Percentiles rank a stretch among this genome's conserved stretches.
Conservation (phyloP, 2,888 invertebrate species). For the Subacronicta megacephala region DNA sequence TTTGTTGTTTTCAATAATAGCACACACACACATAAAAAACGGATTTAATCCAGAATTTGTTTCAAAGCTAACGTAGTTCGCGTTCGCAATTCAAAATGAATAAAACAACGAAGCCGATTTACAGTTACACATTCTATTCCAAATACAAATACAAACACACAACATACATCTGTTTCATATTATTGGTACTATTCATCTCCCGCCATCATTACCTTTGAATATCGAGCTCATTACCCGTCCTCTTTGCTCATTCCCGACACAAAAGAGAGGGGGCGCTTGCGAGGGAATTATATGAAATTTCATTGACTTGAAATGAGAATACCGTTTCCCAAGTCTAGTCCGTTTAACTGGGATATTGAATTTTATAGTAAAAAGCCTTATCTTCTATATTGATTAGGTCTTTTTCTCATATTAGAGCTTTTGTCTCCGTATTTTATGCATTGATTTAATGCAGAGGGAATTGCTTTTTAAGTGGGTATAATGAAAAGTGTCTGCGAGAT, state of each 20-base stretch:
- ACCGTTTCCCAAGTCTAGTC: constrained; percentile 63
- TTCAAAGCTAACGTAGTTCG: constrained; percentile 2
- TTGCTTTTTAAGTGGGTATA: constrained; percentile 45
- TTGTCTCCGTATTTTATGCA: constrained; percentile 47
- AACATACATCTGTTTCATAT: constrained; percentile 37
- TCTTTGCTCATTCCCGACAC: constrained; percentile 55
- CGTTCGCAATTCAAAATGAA: constrained; percentile 33
- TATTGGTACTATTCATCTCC: constrained; percentile 38
- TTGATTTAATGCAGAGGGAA: constrained; percentile 33
- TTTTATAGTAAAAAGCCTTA: constrained; percentile 69
- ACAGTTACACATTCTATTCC: constrained; percentile 34
- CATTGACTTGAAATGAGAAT: constrained; percentile 77
- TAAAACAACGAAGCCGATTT: constrained; percentile 30
- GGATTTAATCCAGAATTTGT: neutral
- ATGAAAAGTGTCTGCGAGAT: constrained; percentile 16
- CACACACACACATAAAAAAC: too few species aligned
- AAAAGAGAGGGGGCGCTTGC: constrained; percentile 66
- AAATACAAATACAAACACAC: constrained; percentile 7
- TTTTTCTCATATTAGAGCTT: constrained; percentile 43
- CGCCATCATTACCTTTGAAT: constrained; percentile 54
- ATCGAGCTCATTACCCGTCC: constrained; percentile 61
- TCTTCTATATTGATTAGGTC: constrained; percentile 55
- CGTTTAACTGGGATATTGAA: constrained; percentile 70
- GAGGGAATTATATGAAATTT: constrained; percentile 80
- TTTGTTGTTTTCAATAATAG: too few species aligned